Evolutionary conservation across 2,797 vertebrate species (phyloP), one percentile per base, ranked within the genome.

Genomic region (Tiaroga cobitis): DNA sequence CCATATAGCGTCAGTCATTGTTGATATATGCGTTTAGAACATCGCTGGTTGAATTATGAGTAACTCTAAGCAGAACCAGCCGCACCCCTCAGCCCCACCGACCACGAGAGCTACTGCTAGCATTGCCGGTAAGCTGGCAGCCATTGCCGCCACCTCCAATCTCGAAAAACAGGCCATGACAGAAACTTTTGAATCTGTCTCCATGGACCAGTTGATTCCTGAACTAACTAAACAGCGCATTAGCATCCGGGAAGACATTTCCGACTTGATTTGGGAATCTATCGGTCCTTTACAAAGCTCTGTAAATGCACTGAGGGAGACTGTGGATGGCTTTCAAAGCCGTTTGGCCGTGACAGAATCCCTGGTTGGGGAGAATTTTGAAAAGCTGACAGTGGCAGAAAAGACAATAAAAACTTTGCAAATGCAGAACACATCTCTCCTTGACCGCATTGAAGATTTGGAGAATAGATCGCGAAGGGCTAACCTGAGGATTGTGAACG

Each of bases 391-490:
- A 19, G 18, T 1, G 21, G 49, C 51, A 2, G 24, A 11, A 11
- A 43, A 43, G 3, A 11, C 10, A 3, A 1, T 43, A 63, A 13
- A 41, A 24, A 63, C 26, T n/a, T 32, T 87, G 18, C 74, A 83
- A 54, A 15, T 67, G 75, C 11, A 89, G 11, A 90, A 77, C 37
- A n/a, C 19, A 18, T 59, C 16, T 0, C 80, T 88, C 0, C 8
- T 74, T 26, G 82, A 78, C 11, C 39, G 21, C 8, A 1, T 39
- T 2, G 74, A 88, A 0, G 59, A 85, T 26, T 81, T 90, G 1
- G 73, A 84, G 41, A 88, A 90, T 3, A 26, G 21, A 0, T 86
- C 32, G 32, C 32, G 32, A 32, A 32, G 32, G 32, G 32, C 32
- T 32, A 32, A 32, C 32, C 32, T 32, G 32, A 32, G 32, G 32